phyloP scores from a whole-genome alignment of 2,113 vertebrate species.

The Mohoua ochrocephala region DNA sequence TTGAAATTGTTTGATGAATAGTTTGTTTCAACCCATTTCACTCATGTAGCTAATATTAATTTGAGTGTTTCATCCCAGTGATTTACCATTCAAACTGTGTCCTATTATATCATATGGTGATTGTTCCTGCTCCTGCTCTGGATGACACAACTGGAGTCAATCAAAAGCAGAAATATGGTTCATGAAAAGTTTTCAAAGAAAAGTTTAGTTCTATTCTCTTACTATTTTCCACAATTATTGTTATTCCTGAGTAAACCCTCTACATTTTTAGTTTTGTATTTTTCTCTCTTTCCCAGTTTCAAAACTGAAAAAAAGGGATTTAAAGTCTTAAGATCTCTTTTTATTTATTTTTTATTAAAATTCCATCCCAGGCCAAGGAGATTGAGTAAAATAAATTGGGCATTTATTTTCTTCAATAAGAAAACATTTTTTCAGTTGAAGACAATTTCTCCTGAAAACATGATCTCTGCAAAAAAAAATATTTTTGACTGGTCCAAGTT shows the following conservation, averaged over 20 bases:
- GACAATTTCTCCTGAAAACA: background rate
- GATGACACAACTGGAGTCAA: background rate
- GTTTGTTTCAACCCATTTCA: constrained; percentile 45
- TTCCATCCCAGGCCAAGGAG: background rate
- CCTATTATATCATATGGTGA: background rate
- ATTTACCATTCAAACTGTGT: background rate
- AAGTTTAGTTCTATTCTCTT: background rate
- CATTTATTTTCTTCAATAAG: background rate
- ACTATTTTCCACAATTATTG: background rate
- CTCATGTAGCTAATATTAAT: constrained; percentile 47
- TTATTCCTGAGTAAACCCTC: background rate
- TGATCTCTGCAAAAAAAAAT: background rate
- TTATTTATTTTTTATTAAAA: background rate
- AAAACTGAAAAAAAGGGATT: background rate
- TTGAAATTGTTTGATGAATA: constrained; percentile 51
- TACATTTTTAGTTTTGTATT: background rate
- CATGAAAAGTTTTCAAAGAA: background rate
- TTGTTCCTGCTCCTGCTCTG: background rate
- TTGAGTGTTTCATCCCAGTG: background rate
- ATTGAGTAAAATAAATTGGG: background rate
- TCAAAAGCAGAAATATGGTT: background rate
- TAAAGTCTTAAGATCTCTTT: background rate
- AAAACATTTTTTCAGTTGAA: background rate
- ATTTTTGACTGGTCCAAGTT: background rate
- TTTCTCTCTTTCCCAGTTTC: background rate